These are phyloP conservation scores for Asobara japonica DNA, from an alignment of 1,140 invertebrate species.

Conservation along the genomic window DNA sequence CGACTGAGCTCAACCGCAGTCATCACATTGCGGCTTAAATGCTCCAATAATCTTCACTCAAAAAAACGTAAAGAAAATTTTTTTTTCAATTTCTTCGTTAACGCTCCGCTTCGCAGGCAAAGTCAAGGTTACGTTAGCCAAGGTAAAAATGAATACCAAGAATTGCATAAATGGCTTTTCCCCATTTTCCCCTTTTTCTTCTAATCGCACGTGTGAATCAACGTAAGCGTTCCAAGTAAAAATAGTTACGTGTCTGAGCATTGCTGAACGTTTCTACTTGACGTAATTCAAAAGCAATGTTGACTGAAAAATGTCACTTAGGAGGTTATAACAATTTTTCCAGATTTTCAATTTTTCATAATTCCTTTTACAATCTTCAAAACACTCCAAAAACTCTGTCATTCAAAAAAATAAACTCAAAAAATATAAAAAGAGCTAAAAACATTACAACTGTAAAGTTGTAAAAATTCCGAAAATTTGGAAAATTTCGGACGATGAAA, in stretches of 20 bases:
- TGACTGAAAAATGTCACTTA: too few species aligned
- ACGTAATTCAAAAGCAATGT: too few species aligned
- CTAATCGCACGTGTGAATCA: not conserved
- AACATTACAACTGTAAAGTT: too few species aligned
- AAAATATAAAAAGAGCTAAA: too few species aligned
- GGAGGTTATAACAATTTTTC: too few species aligned
- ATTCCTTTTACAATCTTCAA: too few species aligned
- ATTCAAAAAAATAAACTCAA: too few species aligned
- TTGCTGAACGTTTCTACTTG: too few species aligned
- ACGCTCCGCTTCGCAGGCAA: not conserved
- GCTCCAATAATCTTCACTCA: not conserved
- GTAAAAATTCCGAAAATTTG: too few species aligned
- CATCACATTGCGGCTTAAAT: not conserved
- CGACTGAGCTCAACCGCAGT: conserved; percentile 17
- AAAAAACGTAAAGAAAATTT: not conserved
- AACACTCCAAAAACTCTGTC: too few species aligned
- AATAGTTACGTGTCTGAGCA: not conserved
- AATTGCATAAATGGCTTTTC: not conserved
- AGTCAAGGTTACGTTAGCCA: not conserved
- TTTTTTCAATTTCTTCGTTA: not conserved
- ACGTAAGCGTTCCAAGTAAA: not conserved
- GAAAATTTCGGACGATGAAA: not conserved
- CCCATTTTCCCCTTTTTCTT: not conserved
- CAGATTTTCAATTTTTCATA: too few species aligned
- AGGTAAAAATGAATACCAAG: not conserved